Evolutionary conservation across 2,888 invertebrate genomes (phyloP).

Genomic region (Pammene fasciana): DNA sequence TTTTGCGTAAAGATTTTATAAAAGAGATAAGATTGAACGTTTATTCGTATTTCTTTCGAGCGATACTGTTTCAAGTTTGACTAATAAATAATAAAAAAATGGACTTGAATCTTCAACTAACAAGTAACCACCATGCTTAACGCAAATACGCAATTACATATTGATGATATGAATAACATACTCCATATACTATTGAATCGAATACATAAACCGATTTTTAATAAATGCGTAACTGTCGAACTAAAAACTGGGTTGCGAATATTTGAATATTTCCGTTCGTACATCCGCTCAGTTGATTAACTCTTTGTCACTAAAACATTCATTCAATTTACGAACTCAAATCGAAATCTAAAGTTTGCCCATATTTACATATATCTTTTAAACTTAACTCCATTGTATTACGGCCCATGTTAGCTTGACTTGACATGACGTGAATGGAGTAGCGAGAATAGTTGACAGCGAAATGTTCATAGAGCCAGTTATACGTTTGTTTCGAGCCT

Average conservation of each 20-base stretch:
- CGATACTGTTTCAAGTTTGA: too few relatives aligned
- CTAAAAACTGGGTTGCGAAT: neutral
- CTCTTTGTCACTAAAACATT: conserved; percentile 1
- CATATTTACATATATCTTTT: conserved; percentile 1
- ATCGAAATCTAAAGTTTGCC: neutral
- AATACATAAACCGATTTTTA: neutral
- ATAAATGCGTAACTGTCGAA: neutral
- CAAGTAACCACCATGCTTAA: too few relatives aligned
- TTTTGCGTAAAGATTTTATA: too few relatives aligned
- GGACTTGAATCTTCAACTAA: too few relatives aligned
- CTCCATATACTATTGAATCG: neutral
- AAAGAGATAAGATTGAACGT: too few relatives aligned
- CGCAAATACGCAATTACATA: too few relatives aligned
- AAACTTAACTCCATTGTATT: conserved; percentile 1
- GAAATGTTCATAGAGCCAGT: conserved; percentile 34
- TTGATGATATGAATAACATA: too few relatives aligned
- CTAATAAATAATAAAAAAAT: too few relatives aligned
- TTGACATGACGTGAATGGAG: conserved; percentile 22
- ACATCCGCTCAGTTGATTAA: neutral
- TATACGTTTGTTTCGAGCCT: conserved; percentile 32
- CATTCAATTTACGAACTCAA: conserved; percentile 7
- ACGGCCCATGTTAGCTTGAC: conserved; percentile 15
- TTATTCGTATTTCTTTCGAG: too few relatives aligned
- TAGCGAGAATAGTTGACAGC: conserved; percentile 23
- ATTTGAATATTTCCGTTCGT: neutral